These are phyloP conservation scores for Propithecus deckenii DNA, from an alignment of 2,797 vertebrate species.

Conservation along the genomic window DNA sequence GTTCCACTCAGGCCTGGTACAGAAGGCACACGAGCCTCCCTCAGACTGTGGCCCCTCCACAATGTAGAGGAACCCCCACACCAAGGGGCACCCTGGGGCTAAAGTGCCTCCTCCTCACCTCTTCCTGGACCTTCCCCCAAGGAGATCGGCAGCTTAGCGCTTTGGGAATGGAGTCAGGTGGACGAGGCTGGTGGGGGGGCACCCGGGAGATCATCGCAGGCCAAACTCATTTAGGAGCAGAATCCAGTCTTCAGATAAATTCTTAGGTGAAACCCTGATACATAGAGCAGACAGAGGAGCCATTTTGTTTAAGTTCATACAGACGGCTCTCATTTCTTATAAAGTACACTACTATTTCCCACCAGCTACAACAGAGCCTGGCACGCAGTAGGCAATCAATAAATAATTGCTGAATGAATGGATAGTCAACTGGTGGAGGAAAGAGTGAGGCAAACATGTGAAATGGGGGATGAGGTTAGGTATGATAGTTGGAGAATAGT, in stretches of 20 bases:
- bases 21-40: neutral
- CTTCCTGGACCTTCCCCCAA: neutral
- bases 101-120: neutral
- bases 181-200: neutral
- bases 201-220: neutral
- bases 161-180: neutral
- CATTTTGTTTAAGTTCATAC: neutral
- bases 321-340: neutral
- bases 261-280: neutral
- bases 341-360: neutral
- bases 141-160: neutral
- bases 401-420: neutral
- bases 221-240: neutral
- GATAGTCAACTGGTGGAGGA: neutral
- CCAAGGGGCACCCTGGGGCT: neutral
- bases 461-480: neutral
- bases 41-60: neutral
- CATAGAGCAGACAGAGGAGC: neutral
- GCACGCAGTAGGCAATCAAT: neutral
- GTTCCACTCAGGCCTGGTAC: neutral
- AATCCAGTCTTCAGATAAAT: neutral
- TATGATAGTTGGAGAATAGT: neutral
- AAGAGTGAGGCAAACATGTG: neutral
- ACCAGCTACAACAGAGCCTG: neutral
- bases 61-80: neutral